A percentile compares a stretch with the other conserved stretches of the same genome.
Evolutionary conservation across 2,797 vertebrate species (phyloP).

Genomic region (Acanthopagrus latus): DNA sequence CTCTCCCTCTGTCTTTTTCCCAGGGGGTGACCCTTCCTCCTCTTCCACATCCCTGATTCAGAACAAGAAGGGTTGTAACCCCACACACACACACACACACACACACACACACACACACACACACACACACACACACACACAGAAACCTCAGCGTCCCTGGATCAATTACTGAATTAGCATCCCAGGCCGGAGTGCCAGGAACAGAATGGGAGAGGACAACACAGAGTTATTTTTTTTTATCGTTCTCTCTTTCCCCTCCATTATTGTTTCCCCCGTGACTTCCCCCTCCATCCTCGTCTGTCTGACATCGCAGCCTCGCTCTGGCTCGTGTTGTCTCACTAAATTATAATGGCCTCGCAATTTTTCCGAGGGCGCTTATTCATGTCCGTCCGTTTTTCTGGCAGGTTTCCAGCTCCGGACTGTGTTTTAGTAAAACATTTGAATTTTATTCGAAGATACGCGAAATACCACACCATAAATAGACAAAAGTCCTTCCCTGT

Average conservation of each 20-base stretch:
- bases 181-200: conserved; percentile 57
- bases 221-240: conserved; percentile 46
- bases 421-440: neutral
- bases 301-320: neutral
- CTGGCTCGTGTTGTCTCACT: neutral
- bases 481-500: conserved; percentile 13
- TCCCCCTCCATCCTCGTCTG: conserved; percentile 6
- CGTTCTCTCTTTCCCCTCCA: conserved; percentile 34
- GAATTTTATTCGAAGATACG: neutral
- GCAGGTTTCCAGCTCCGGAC: neutral
- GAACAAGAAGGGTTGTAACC: conserved; percentile 75
- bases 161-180: conserved; percentile 81
- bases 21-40: conserved; percentile 57
- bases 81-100: conserved; percentile 64
- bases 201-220: conserved; percentile 43
- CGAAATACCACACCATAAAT: conserved; percentile 23
- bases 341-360: neutral
- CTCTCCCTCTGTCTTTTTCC: conserved; percentile 51
- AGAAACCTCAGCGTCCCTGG: conserved; percentile 50
- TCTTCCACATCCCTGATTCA: conserved; percentile 75
- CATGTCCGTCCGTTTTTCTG: neutral
- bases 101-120: conserved; percentile 29
- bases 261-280: conserved; percentile 34
- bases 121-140: conserved; percentile 31
- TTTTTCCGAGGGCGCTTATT: neutral